A percentile compares a stretch with the other conserved stretches of the same genome.
Conservation (phyloP, 2,113 vertebrate genomes). For the Tyto alba region DNA sequence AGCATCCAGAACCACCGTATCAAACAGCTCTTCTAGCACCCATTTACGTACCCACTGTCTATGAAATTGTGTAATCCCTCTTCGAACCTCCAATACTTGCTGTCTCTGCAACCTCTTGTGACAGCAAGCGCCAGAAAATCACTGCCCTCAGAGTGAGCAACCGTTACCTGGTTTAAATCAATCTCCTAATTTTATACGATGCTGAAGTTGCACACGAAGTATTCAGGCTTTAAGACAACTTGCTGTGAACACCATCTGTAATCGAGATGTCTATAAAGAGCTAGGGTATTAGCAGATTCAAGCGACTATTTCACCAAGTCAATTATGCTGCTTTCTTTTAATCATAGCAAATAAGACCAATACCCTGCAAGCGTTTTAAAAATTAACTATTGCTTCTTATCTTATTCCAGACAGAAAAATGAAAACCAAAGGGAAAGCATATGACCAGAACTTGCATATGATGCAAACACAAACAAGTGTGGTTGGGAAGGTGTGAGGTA, state of each 20-base stretch:
- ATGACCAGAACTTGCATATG: fast-evolving
- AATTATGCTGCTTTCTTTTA: background rate
- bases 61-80: background rate
- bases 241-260: background rate
- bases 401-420: background rate
- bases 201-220: background rate
- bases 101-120: background rate
- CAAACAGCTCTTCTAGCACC: background rate
- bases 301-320: background rate
- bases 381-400: background rate
- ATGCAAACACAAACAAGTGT: background rate
- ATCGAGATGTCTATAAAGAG: background rate
- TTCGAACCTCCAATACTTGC: background rate
- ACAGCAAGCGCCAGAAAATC: background rate
- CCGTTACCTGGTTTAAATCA: background rate
- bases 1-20: no score
- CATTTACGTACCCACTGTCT: background rate
- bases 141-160: background rate
- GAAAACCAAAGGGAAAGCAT: background rate
- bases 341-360: background rate
- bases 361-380: background rate
- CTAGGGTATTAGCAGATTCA: background rate
- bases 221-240: background rate
- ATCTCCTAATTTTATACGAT: background rate
- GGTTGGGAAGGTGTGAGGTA: background rate